Evolutionary conservation across 2,888 invertebrate species (phyloP), one percentile per base, ranked within the genome.

Genomic region (Drosophila peninsularis): DNA sequence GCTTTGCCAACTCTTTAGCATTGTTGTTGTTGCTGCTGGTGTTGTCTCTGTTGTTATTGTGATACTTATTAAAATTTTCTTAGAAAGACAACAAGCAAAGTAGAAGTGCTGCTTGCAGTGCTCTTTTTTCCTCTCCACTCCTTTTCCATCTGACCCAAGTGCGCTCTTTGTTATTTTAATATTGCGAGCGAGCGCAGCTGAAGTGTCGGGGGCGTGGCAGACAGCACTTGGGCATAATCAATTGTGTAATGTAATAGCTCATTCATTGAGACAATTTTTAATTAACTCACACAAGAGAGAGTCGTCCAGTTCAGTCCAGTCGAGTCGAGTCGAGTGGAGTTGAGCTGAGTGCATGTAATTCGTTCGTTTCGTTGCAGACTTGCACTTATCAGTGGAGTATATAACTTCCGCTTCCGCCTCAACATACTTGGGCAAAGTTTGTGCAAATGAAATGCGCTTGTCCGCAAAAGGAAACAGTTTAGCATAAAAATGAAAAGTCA

Each of bases 361-460:
- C 54, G 50, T 53, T 53, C 44, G 44, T 24, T 44, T 41, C 39
- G 27, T 17, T 45, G 36, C 66, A 67, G 71, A 66, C 68, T 71
- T 42, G 42, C 65, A 75, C 62, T 71, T 78, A 78, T 79, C 75
- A 71, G 71, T 65, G 62, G 66, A 72, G 71, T 75, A 71, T 75
- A 75, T 75, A 75, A 78, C 82, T 85, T 86, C 84, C 80, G 80
- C 73, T 86, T 82, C 75, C 77, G 78, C 76, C 78, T 78, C 72
- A 71, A 68, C 74, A 68, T 75, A 74, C 71, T 81, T 73, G 72
- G 63, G 62, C 71, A 71, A 71, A 80, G 73, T 78, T 80, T 70
- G 70, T 80, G 66, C 78, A 67, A 82, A 76, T 80, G 65, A 78
- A 84, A 87, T 78, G 68, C 77, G 71, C 64, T 72, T 76, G 75